Evolutionary conservation across 2,113 vertebrate genomes (phyloP), one percentile per base, ranked within the genome.

Genomic region (Oostethus manadensis): DNA sequence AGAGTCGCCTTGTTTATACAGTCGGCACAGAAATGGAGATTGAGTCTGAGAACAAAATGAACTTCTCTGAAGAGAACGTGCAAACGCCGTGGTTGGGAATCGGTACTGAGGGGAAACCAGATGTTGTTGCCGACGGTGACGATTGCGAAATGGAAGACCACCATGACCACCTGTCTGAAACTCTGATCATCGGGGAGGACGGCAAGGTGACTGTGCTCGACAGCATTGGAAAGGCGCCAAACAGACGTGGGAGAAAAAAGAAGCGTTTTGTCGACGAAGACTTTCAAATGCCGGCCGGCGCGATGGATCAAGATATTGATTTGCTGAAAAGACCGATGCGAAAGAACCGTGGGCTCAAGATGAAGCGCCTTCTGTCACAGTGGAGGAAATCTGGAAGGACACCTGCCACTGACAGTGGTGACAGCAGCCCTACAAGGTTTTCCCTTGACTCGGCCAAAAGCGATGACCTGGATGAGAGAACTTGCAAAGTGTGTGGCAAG

Each of bases 1-100:
- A 74, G 43, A 76, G 62, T 1, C 62, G 71, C 10, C 70, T 80
- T 2, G 74, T 77, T 51, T 84, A 88, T 8, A 77, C 83, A 1
- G 80, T 84, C 8, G 78, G 82, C 73, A 75, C 78, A 18, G 86
- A 88, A 62, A 84, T 86, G 83, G 83, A 86, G 57, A 81, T 85
- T 54, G 83, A 85, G 29, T 80, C 83, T 22, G 78, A 85, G n/a
- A 75, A 65, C 58, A 84, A 84, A 51, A 78, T 71, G 14, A 42
- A 75, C 23, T 78, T 69, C 49, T 14, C 73, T 0, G 68, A 56
- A 0, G 68, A 49, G n/a, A 49, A 53, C 2, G 73, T 33, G 11
- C 71, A 76, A 2, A 50, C 55, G 6, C 65, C 73, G 68, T 85
- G 81, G 84, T 65, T 78, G 10, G 71, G 66, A 9, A 3, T 84